Conservation (phyloP, 37 sponge, comb jelly and placozoan genomes). For the Aplysina aerophoba region DNA sequence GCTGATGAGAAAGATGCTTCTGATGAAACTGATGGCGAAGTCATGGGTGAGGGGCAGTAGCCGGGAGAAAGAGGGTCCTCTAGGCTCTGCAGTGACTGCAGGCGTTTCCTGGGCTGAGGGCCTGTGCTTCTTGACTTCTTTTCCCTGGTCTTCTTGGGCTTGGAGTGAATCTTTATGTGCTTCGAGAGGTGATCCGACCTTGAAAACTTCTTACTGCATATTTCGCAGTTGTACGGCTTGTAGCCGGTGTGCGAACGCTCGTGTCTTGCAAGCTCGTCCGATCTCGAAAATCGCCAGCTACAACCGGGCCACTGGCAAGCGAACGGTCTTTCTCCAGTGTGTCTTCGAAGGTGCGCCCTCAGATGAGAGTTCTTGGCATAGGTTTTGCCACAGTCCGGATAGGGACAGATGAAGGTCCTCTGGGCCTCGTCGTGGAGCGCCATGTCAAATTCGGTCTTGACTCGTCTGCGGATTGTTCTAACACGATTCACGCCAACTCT, state of each 20-base stretch:
- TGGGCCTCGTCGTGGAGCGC: not conserved
- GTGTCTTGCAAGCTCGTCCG: constrained; percentile 89
- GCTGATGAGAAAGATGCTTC: constrained; percentile 40
- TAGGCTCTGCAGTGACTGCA: constrained; percentile 20
- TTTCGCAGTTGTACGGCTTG: constrained; percentile 84
- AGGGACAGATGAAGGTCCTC: constrained; percentile 70
- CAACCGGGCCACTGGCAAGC: constrained; percentile 90
- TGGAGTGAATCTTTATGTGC: constrained; percentile 85
- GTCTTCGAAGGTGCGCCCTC: constrained; percentile 83
- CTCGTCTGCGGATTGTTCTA: not conserved
- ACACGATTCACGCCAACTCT: not conserved
- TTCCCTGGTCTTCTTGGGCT: constrained; percentile 62
- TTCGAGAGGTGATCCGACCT: constrained; percentile 89
- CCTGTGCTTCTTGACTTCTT: not conserved
- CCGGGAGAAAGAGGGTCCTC: constrained; percentile 29
- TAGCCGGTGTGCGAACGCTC: constrained; percentile 86
- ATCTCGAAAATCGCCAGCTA: constrained; percentile 88
- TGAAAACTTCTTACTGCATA: constrained; percentile 90
- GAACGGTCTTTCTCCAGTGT: constrained; percentile 92
- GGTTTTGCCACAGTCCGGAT: constrained; percentile 75
- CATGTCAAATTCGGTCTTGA: not conserved
- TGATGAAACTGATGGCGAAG: constrained; percentile 24
- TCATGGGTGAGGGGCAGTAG: constrained; percentile 21
- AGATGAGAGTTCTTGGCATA: constrained; percentile 90
- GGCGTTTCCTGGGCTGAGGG: constrained; percentile 5